Conservation (phyloP, 2,888 invertebrate species). For the Euproctis similis region DNA sequence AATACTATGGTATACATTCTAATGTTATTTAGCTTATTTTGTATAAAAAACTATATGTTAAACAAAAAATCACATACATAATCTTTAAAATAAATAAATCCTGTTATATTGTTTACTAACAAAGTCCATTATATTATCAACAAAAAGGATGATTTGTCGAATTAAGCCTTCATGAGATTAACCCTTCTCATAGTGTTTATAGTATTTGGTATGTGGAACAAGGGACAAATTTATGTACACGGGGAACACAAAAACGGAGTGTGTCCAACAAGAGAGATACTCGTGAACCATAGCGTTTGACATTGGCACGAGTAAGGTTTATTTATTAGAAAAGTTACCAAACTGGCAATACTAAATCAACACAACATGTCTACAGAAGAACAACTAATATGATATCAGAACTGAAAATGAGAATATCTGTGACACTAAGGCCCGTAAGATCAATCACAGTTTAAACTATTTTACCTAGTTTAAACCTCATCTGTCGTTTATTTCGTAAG, state of each 20-base stretch:
- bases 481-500: too few species aligned
- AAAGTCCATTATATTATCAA: conserved; percentile 58
- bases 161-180: conserved; percentile 46
- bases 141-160: conserved; percentile 60
- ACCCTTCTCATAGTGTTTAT: conserved; percentile 66
- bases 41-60: too few species aligned
- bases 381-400: conserved; percentile 26
- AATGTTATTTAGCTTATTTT: too few species aligned
- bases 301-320: conserved; percentile 65
- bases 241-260: conserved; percentile 54
- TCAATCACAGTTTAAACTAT: too few species aligned
- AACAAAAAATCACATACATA: too few species aligned
- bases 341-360: conserved; percentile 64
- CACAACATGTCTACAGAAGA: conserved; percentile 42
- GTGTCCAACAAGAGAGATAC: conserved; percentile 54
- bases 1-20: too few species aligned
- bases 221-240: conserved; percentile 64
- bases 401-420: conserved; percentile 29
- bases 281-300: conserved; percentile 61
- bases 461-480: too few species aligned
- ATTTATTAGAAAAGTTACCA: conserved; percentile 70
- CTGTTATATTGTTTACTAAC: conserved; percentile 15
- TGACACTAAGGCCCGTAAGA: too few species aligned
- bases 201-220: conserved; percentile 51
- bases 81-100: too few species aligned